Evolutionary conservation across 2,797 vertebrate genomes (phyloP), one percentile per base, ranked within the genome.

Genomic region (Muscicapa striata): DNA sequence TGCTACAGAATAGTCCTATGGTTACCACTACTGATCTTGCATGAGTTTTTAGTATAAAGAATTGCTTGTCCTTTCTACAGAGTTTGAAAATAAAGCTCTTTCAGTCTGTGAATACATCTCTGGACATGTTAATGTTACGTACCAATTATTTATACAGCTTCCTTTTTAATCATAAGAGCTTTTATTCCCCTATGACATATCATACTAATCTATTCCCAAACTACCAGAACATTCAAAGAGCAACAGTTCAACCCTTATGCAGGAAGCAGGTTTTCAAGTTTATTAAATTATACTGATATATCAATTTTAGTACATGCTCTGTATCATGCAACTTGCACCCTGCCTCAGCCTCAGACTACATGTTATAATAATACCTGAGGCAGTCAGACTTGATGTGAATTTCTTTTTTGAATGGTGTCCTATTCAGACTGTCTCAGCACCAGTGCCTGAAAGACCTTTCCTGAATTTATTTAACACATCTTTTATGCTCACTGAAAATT

Each of bases 251-350:
- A 14, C n/a, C 9, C 52, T 36, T 48, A 55, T 41, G 32, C 55
- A 88, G 49, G 54, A 78, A 75, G 48, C 10, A 86, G 55, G 38
- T 84, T 94, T 93, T 80, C 30, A 34, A 69, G 10, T 9, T 83
- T 84, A 84, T 80, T 69, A 86, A 95, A 86, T 90, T 67, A 86
- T 15, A 73, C 26, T 19, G 26, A 69, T 94, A 94, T 91, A 72
- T 94, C 69, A 88, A 55, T 90, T 92, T 91, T 63, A 76, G 29
- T 61, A 55, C 36, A 76, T 64, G 23, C 13, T 74, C 40, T 62
- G 38, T 80, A 63, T n/a, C 69, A 59, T n/a, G 26, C 40, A 88
- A 72, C 43, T 26, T 74, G 43, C 15, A 6, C 34, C 19, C 29
- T 40, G 13, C 23, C 55, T 32, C 40, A 66, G 67, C 17, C 20